Conservation (phyloP, 2,113 vertebrate genomes). For the Forbesichthys papilliferus region DNA sequence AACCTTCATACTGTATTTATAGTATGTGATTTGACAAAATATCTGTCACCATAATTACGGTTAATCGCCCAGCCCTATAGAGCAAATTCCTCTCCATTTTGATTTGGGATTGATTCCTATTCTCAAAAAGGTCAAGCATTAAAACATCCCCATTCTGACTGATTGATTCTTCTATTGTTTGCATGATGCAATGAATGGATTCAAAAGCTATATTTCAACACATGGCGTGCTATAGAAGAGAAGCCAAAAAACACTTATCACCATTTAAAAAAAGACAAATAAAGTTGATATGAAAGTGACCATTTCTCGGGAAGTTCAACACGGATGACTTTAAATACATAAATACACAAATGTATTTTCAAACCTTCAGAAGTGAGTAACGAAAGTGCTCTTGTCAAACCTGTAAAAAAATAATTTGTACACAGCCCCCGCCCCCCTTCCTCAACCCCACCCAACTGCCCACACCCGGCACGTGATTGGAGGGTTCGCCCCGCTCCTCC, state of each 20-base stretch:
- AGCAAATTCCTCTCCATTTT: constrained; percentile 23
- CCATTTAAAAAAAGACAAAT: constrained; percentile 48
- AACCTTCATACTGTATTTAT: background rate
- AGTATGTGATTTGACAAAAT: constrained; percentile 21
- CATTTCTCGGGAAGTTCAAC: constrained; percentile 63
- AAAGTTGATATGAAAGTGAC: constrained; percentile 64
- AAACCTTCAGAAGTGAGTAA: constrained; percentile 70
- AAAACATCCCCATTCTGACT: constrained; percentile 52
- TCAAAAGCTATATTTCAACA: constrained; percentile 71
- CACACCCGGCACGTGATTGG: constrained; percentile 32
- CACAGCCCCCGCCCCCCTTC: constrained; percentile 52
- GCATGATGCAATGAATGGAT: constrained; percentile 72
- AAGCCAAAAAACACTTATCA: constrained; percentile 72
- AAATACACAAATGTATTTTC: constrained; percentile 55
- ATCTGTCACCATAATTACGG: constrained; percentile 50
- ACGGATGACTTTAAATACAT: constrained; percentile 73
- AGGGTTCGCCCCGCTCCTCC: constrained; percentile 58
- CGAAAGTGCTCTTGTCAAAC: constrained; percentile 79
- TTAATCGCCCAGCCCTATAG: constrained; percentile 44
- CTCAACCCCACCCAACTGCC: background rate
- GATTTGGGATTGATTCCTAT: constrained; percentile 17
- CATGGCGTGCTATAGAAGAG: constrained; percentile 76
- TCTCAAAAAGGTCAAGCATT: constrained; percentile 33
- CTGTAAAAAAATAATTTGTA: constrained; percentile 83
- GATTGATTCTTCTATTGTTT: constrained; percentile 64